A percentile compares a stretch with the other conserved stretches of the same genome.
phyloP scores from a whole-genome alignment of 2,113 vertebrate genomes.

The Garra rufa region DNA sequence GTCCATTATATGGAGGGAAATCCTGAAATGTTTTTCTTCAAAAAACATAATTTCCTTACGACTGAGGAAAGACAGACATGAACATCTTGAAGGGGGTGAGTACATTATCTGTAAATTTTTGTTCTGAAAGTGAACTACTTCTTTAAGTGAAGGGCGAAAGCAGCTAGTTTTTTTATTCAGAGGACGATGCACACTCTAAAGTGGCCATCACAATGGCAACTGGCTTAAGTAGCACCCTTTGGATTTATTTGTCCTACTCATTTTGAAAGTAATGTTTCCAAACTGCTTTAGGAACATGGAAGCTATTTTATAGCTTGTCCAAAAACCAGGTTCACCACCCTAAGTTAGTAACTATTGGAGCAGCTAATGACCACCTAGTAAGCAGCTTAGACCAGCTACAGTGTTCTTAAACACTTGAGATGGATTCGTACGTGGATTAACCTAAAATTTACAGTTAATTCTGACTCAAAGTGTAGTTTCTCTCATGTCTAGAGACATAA shows the following conservation, averaged over 20 bases:
- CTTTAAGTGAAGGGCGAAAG: constrained; percentile 5
- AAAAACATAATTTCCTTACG: too few species aligned
- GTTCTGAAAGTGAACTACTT: too few species aligned
- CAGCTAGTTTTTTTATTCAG: neutral
- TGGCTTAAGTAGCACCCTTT: neutral
- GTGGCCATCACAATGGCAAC: neutral
- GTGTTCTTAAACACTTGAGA: neutral
- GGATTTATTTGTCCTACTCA: constrained; percentile 2
- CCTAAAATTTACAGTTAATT: neutral
- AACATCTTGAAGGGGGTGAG: too few species aligned
- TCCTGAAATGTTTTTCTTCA: too few species aligned
- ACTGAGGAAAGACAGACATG: too few species aligned
- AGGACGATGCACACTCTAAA: neutral
- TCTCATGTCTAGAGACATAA: neutral
- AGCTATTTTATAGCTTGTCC: neutral
- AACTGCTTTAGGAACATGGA: neutral
- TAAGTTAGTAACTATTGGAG: too few species aligned
- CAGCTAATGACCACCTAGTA: neutral
- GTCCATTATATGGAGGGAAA: too few species aligned
- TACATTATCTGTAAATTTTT: too few species aligned
- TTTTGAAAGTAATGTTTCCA: neutral
- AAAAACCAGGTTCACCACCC: neutral
- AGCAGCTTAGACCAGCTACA: neutral
- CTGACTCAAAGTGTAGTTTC: neutral
- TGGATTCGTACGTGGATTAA: neutral